Percentiles rank a stretch among this genome's conserved stretches.
Evolutionary conservation across 2,113 vertebrate species (phyloP).

Genomic region (Cyanoliseus patagonus): DNA sequence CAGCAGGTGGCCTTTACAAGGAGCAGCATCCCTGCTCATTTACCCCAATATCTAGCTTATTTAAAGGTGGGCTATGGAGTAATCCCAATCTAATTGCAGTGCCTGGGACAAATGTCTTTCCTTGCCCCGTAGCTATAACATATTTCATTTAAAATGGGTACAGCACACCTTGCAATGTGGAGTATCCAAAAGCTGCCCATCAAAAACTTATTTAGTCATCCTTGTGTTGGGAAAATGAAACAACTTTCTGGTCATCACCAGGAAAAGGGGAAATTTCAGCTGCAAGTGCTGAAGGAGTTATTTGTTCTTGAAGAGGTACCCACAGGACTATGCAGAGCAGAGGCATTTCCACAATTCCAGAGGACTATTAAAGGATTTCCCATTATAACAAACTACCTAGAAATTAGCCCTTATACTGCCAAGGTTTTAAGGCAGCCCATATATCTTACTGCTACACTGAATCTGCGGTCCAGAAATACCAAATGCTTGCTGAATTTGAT

Average conservation of each 20-base stretch:
- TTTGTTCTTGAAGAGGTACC: neutral
- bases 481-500: neutral
- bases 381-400: neutral
- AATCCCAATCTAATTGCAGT: neutral
- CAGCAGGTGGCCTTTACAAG: conserved; percentile 27
- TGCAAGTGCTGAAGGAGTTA: neutral
- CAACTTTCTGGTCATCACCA: neutral
- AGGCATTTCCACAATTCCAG: neutral
- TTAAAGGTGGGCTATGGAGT: neutral
- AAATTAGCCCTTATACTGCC: neutral
- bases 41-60: neutral
- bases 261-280: neutral
- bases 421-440: neutral
- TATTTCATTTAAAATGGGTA: neutral
- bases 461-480: neutral
- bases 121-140: neutral
- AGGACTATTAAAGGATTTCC: neutral
- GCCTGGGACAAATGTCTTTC: neutral
- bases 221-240: neutral
- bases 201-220: neutral
- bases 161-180: neutral
- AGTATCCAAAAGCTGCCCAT: neutral
- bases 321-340: neutral
- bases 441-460: neutral
- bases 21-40: neutral